Conservation (phyloP, 2,888 invertebrate species). For the Drosophila mercatorum region DNA sequence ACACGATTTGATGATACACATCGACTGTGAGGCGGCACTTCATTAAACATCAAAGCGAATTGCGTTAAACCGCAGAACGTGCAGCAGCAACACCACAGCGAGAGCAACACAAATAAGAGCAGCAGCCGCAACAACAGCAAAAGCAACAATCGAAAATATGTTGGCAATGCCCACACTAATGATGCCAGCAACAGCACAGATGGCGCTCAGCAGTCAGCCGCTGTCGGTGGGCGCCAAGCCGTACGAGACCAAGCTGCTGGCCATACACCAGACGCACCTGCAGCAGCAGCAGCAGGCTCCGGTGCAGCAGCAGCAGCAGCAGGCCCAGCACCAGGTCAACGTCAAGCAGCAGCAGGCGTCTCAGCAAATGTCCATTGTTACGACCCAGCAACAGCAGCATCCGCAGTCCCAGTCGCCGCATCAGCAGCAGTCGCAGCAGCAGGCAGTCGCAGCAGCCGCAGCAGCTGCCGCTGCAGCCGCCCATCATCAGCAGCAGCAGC, state of each 20-base stretch:
- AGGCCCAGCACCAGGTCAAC: constrained; percentile 42
- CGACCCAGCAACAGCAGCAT: constrained; percentile 78
- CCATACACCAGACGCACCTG: constrained; percentile 85
- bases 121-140: constrained; percentile 43
- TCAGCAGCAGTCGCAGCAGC: constrained; percentile 77
- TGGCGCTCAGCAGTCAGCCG: constrained; percentile 85
- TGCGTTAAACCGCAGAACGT: constrained; percentile 73
- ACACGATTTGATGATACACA: constrained; percentile 65
- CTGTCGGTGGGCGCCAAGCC: constrained; percentile 84
- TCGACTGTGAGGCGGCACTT: constrained; percentile 74
- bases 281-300: constrained; percentile 81
- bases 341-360: constrained; percentile 81
- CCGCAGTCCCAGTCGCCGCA: constrained; percentile 80
- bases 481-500: constrained; percentile 81
- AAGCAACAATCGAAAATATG: constrained; percentile 75
- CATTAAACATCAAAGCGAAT: constrained; percentile 80
- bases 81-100: constrained; percentile 59
- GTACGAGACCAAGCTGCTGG: constrained; percentile 85
- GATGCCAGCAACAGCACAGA: constrained; percentile 85
- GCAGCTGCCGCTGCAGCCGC: constrained; percentile 79
- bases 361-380: constrained; percentile 79
- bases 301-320: constrained; percentile 71
- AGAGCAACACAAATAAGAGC: constrained; percentile 25
- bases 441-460: constrained; percentile 77
- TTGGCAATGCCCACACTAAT: constrained; percentile 85